Conservation (phyloP, 2,113 vertebrate species). For the Mastomys natalensis region DNA sequence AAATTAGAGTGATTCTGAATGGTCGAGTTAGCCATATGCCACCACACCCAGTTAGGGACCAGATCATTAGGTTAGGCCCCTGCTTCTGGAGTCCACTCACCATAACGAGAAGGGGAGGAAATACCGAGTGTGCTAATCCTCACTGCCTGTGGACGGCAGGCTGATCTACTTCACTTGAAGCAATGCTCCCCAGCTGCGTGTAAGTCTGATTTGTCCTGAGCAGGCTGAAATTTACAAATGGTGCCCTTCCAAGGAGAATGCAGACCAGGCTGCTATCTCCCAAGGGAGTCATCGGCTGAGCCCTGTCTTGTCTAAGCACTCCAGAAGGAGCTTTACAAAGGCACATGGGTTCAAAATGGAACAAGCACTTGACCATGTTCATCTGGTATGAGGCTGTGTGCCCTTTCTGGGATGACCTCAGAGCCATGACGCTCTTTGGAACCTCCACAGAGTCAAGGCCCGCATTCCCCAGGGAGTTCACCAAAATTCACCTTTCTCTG, state of each 20-base stretch:
- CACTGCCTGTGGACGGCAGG: neutral
- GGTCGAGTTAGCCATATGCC: neutral
- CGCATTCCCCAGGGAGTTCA: neutral
- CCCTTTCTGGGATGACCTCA: neutral
- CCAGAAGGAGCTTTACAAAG: neutral
- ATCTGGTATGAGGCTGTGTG: neutral
- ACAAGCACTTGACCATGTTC: neutral
- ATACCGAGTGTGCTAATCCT: neutral
- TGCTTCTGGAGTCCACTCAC: neutral
- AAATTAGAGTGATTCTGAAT: neutral
- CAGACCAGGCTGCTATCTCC: neutral
- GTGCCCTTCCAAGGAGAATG: neutral
- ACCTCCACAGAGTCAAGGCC: neutral
- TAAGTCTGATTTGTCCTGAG: neutral
- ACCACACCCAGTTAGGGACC: neutral
- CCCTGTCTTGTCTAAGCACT: neutral
- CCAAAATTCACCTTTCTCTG: neutral
- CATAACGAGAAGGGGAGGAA: too few relatives aligned
- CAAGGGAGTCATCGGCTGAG: neutral
- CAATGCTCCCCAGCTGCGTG: accelerated
- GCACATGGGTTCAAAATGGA: neutral
- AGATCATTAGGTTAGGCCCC: too few relatives aligned
- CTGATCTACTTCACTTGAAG: neutral
- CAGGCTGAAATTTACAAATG: neutral
- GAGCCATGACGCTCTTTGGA: neutral